These are phyloP conservation scores for Criorhina ranunculi DNA, from an alignment of 2,888 invertebrate genomes.

Conservation along the genomic window DNA sequence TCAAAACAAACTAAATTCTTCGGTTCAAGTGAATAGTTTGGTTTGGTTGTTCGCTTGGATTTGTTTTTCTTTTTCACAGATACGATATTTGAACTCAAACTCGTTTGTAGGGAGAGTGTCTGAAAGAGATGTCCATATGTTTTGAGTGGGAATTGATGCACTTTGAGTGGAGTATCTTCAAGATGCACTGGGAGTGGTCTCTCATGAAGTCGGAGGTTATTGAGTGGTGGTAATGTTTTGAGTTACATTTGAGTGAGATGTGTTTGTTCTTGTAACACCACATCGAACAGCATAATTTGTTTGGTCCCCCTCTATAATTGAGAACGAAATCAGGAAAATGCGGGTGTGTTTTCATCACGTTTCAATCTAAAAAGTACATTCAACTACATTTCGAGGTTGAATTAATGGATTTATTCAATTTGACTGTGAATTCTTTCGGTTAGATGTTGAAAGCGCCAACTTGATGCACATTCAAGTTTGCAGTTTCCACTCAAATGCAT, in stretches of 20 bases:
- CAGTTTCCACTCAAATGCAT: conserved; percentile 22
- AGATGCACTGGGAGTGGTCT: conserved; percentile 26
- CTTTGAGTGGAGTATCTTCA: conserved; percentile 41
- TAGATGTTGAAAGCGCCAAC: conserved; percentile 16
- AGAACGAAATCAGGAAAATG: no score
- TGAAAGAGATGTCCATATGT: conserved; percentile 32
- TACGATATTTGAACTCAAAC: conserved; percentile 18
- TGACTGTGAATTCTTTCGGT: neutral
- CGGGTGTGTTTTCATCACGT: no score
- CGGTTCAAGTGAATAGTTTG: conserved; percentile 58
- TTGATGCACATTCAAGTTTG: conserved; percentile 56
- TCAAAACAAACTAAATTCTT: conserved; percentile 71
- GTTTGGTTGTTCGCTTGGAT: conserved; percentile 48
- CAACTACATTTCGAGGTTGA: no score
- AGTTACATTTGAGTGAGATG: neutral
- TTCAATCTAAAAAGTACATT: no score
- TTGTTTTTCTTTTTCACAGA: conserved; percentile 38
- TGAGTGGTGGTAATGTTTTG: conserved; percentile 28
- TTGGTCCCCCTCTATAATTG: no score
- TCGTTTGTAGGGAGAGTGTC: neutral
- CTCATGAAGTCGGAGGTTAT: conserved; percentile 3
- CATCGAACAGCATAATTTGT: no score
- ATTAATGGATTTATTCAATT: neutral
- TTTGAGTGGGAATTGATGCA: conserved; percentile 12
- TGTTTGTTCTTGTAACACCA: neutral